A percentile compares a stretch with the other conserved stretches of the same genome.
These are phyloP conservation scores for Sapajus apella DNA, from an alignment of 2,113 vertebrate genomes.

Conservation along the genomic window DNA sequence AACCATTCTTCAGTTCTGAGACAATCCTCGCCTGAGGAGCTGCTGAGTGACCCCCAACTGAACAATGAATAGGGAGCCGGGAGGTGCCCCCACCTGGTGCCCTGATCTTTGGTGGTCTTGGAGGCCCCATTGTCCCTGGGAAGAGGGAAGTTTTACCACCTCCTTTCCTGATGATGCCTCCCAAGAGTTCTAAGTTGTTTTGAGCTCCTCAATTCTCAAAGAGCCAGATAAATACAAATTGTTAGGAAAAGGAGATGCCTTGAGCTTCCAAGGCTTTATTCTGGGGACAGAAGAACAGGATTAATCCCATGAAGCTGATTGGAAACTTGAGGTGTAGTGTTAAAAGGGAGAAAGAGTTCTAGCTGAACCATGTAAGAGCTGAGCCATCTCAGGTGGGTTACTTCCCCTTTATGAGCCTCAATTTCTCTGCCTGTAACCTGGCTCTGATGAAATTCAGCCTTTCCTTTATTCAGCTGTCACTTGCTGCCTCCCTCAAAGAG, in stretches of 20 bases:
- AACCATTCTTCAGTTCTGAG: conserved; percentile 44
- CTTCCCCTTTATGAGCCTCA: neutral
- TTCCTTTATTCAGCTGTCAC: neutral
- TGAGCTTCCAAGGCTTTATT: neutral
- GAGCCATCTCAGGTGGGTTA: neutral
- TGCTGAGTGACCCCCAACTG: neutral
- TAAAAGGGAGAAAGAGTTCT: neutral
- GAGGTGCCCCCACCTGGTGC: neutral
- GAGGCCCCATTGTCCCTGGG: neutral
- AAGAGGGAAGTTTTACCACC: neutral
- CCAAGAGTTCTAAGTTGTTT: neutral
- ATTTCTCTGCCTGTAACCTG: neutral
- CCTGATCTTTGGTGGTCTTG: neutral
- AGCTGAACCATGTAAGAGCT: neutral
- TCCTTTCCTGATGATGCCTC: neutral
- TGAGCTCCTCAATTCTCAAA: neutral
- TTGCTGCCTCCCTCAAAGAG: neutral
- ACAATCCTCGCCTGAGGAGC: neutral
- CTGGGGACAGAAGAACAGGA: neutral
- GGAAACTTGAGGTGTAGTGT: accelerated
- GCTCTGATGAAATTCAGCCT: neutral
- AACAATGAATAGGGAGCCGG: neutral
- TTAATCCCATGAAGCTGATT: neutral
- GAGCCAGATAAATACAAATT: neutral
- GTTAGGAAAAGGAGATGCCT: neutral